These are phyloP conservation scores for Pseudois nayaur DNA, from an alignment of 2,113 vertebrate species.

Conservation along the genomic window DNA sequence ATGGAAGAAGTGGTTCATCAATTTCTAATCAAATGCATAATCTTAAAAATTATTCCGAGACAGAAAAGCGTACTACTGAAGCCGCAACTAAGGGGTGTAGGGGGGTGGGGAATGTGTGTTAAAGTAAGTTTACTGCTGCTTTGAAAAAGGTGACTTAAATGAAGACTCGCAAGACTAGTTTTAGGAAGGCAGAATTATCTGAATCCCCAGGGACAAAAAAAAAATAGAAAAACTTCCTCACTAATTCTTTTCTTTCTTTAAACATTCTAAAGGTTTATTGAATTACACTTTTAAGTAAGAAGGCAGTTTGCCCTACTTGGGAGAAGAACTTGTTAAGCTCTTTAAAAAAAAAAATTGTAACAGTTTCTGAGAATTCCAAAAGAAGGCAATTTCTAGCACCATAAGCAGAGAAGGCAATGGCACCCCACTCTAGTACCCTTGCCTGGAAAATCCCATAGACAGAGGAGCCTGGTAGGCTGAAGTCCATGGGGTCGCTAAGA, in stretches of 20 bases:
- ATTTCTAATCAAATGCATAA: conserved; percentile 65
- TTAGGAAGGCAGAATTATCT: conserved; percentile 29
- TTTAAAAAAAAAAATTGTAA: not conserved
- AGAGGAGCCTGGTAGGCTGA: not conserved
- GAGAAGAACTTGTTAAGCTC: not conserved
- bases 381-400: conserved; percentile 11
- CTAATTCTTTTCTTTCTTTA: conserved; percentile 37
- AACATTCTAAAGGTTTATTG: conserved; percentile 33
- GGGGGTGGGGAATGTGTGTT: not conserved
- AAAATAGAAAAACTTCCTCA: conserved; percentile 15
- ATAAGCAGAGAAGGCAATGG: not conserved
- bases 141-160: conserved; percentile 9
- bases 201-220: not conserved
- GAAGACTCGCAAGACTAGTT: not conserved
- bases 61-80: not conserved
- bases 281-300: conserved; percentile 14
- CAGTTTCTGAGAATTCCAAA: conserved; percentile 34
- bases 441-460: not conserved
- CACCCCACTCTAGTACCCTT: not conserved
- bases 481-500: not conserved
- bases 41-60: conserved; percentile 39
- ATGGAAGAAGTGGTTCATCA: conserved; percentile 51
- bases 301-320: conserved; percentile 10
- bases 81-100: not conserved
- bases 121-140: not conserved